A percentile compares a stretch with the other conserved stretches of the same genome.
Evolutionary conservation across 1,140 invertebrate species (phyloP).

Genomic region (Calliphora vicina): DNA sequence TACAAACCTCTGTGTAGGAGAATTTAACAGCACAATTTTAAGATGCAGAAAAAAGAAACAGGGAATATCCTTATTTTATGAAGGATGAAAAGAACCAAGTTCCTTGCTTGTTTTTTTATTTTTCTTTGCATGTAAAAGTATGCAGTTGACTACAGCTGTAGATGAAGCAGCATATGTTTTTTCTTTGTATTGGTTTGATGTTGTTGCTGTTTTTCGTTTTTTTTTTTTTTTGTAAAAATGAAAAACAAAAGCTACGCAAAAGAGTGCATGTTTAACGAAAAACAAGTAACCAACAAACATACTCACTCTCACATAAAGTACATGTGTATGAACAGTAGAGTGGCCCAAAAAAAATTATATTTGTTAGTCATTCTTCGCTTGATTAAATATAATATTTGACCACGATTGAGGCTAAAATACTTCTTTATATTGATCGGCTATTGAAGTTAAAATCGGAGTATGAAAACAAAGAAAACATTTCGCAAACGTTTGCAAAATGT

Average conservation of each 20-base stretch:
- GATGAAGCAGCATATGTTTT: constrained; percentile 8
- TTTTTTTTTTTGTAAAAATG: neutral
- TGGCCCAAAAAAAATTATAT: too few species aligned
- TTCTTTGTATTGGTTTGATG: too few species aligned
- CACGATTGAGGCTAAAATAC: too few species aligned
- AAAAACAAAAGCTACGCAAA: constrained; percentile 1
- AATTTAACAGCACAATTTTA: neutral
- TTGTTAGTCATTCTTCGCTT: too few species aligned
- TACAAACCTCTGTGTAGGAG: neutral
- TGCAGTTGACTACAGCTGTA: neutral
- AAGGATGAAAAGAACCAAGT: neutral
- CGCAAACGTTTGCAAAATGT: too few species aligned
- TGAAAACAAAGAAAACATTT: too few species aligned
- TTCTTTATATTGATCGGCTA: too few species aligned
- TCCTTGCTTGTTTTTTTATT: neutral
- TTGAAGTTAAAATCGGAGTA: too few species aligned
- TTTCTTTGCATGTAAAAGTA: neutral
- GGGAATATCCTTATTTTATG: neutral
- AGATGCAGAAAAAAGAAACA: neutral
- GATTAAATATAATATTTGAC: too few species aligned
- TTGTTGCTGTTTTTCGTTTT: neutral
- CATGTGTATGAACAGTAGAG: neutral
- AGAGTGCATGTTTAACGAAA: neutral
- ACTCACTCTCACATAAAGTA: neutral
- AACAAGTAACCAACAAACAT: neutral